Evolutionary conservation across 2,888 invertebrate genomes (phyloP).

Genomic region (Callinectes sapidus): DNA sequence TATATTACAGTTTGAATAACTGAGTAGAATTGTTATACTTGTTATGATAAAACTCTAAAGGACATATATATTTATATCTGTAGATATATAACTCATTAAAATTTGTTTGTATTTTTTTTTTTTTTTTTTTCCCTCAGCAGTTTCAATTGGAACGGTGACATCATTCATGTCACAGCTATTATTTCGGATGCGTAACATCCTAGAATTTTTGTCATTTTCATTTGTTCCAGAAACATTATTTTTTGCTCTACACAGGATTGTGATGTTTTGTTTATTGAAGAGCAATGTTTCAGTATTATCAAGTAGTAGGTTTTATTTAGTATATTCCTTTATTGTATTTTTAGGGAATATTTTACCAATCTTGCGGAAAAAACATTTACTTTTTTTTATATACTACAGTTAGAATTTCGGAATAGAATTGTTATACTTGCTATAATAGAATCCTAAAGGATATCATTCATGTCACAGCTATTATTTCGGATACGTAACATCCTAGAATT

Average conservation of each 20-base stretch:
- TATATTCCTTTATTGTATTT: constrained; percentile 12
- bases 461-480: neutral
- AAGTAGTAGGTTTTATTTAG: neutral
- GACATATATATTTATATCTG: neutral
- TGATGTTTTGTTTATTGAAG: neutral
- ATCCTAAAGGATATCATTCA: neutral
- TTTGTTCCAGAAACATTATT: constrained; percentile 6
- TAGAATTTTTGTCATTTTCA: neutral
- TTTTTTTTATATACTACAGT: neutral
- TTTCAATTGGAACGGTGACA: neutral
- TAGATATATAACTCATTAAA: neutral
- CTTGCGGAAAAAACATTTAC: neutral
- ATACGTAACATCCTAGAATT: neutral
- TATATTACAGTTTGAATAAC: neutral
- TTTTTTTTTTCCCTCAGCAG: neutral
- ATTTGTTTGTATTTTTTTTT: neutral
- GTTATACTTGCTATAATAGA: constrained; percentile 14
- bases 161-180: neutral
- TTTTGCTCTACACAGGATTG: neutral
- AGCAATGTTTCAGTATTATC: neutral
- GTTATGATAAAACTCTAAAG: neutral
- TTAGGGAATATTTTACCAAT: neutral
- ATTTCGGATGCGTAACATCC: neutral
- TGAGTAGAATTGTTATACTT: neutral
- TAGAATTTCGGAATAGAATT: neutral